Percentiles rank a stretch among this genome's conserved stretches.
These are phyloP conservation scores for Porites evermanni DNA, from an alignment of 92 coral and sea anemone genomes.

Conservation along the genomic window DNA sequence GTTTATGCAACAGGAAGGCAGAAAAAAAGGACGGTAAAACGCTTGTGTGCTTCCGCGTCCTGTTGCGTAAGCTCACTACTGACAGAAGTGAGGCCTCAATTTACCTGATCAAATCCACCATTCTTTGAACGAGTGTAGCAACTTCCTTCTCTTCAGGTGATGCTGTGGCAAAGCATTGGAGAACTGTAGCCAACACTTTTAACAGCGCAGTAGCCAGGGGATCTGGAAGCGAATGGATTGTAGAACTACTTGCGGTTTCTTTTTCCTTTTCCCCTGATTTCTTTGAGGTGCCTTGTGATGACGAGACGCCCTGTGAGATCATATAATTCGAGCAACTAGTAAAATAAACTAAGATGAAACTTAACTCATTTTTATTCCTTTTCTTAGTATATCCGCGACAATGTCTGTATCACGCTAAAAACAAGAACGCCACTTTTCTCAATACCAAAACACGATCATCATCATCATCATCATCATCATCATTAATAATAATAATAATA, in stretches of 20 bases:
- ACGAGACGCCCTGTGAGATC: constrained; percentile 49
- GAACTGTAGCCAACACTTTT: constrained; percentile 80
- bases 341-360: neutral
- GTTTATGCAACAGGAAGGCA: too few species aligned
- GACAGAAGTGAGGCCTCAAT: too few species aligned
- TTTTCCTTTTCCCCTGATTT: constrained; percentile 85
- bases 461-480: too few species aligned
- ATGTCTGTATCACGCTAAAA: too few species aligned
- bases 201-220: constrained; percentile 81
- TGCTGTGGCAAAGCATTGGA: constrained; percentile 77
- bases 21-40: too few species aligned
- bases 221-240: constrained; percentile 69
- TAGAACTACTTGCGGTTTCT: constrained; percentile 51
- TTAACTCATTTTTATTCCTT: too few species aligned
- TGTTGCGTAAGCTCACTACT: too few species aligned
- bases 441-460: too few species aligned
- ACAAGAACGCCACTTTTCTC: too few species aligned
- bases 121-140: constrained; percentile 79
- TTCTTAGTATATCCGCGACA: too few species aligned
- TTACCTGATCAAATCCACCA: constrained; percentile 91
- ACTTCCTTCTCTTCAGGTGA: constrained; percentile 69
- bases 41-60: too few species aligned
- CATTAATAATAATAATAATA: too few species aligned
- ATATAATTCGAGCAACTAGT: neutral
- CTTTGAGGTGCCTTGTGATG: constrained; percentile 45